phyloP scores from a whole-genome alignment of 2,888 invertebrate genomes.

The Eristalis pertinax region DNA sequence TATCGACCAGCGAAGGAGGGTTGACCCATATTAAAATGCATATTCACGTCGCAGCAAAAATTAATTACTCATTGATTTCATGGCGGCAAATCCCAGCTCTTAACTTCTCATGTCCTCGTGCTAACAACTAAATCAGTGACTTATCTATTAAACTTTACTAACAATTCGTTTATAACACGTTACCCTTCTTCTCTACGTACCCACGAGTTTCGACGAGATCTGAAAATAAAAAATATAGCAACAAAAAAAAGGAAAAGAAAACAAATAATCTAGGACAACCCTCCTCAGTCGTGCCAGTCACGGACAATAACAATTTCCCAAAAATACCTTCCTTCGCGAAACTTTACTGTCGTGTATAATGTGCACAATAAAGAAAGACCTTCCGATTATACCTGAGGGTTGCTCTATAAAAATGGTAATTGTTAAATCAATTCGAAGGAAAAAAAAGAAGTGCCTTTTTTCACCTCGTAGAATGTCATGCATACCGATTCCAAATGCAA shows the following conservation, averaged over 20 bases:
- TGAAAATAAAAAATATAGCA: background rate
- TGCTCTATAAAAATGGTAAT: slow-evolving; percentile 10
- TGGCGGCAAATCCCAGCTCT: background rate
- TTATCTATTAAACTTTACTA: background rate
- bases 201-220: background rate
- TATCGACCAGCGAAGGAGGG: background rate
- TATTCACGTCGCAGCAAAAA: background rate
- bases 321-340: slow-evolving; percentile 45
- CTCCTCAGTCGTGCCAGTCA: slow-evolving; percentile 53
- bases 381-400: slow-evolving; percentile 5
- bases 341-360: slow-evolving; percentile 40
- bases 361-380: slow-evolving; percentile 22
- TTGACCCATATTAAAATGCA: background rate
- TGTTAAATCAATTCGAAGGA: background rate
- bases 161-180: background rate
- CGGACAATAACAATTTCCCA: slow-evolving; percentile 55
- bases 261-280: slow-evolving; percentile 44
- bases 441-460: background rate
- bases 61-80: background rate
- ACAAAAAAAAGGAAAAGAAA: background rate
- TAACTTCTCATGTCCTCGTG: background rate
- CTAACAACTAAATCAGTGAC: background rate
- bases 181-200: background rate
- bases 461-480: background rate
- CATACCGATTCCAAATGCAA: background rate